Evolutionary conservation across 1,140 invertebrate species (phyloP).

Genomic region (Chrysopa pallens): DNA sequence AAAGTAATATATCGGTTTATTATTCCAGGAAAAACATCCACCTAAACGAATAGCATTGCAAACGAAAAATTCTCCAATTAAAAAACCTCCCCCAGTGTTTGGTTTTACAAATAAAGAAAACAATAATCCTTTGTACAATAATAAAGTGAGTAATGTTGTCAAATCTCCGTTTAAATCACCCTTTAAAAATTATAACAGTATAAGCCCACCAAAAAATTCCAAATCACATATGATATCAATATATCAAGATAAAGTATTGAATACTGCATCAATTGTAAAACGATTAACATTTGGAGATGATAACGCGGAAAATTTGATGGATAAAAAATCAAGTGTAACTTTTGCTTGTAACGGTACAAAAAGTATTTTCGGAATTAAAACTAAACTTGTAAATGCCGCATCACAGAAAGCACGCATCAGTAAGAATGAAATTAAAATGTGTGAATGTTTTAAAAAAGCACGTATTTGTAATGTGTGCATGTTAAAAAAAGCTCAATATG

Average conservation of each 20-base stretch:
- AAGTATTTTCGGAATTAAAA: no score
- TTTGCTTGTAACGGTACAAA: no score
- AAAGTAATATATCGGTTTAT: no score
- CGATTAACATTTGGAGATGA: no score
- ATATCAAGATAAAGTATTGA: not conserved
- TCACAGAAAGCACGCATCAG: not conserved
- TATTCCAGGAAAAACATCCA: not conserved
- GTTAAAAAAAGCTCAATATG: conserved; percentile 35
- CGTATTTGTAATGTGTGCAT: conserved; percentile 44
- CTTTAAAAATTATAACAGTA: not conserved
- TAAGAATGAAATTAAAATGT: conserved; percentile 12
- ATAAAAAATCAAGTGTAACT: no score
- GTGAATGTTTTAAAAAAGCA: conserved; percentile 43
- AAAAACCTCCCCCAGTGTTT: conserved; percentile 1
- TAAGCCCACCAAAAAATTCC: not conserved
- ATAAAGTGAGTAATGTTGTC: not conserved
- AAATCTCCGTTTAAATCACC: not conserved
- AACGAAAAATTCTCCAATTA: conserved; percentile 2
- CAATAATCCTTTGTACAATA: no score
- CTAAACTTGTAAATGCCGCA: no score
- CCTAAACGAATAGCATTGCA: not conserved
- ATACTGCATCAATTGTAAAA: not conserved
- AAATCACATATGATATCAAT: conserved; percentile 1
- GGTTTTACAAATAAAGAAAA: no score
- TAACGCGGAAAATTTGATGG: no score